Evolutionary conservation across 2,888 invertebrate genomes (phyloP).

Genomic region (Meiosimyza decipiens): DNA sequence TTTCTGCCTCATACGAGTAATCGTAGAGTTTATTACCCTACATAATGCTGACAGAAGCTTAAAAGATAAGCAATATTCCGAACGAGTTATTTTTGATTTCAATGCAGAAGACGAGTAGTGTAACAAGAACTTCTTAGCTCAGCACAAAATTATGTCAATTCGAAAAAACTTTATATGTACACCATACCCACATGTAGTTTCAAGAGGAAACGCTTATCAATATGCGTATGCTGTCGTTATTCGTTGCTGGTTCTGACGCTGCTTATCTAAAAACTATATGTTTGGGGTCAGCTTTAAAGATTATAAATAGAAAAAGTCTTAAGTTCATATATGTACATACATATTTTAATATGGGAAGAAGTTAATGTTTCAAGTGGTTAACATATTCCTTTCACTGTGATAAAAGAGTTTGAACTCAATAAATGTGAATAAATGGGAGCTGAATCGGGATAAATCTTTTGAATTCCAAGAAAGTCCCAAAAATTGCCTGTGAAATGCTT

Average conservation of each 20-base stretch:
- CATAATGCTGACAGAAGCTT: not conserved
- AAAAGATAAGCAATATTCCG: conserved; percentile 18
- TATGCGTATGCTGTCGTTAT: conserved; percentile 17
- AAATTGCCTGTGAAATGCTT: too few relatives aligned
- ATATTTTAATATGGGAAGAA: too few relatives aligned
- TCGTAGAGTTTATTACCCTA: conserved; percentile 19
- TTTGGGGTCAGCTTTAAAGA: conserved; percentile 11
- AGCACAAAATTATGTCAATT: conserved; percentile 22
- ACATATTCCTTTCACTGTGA: too few relatives aligned
- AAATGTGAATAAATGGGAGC: too few relatives aligned
- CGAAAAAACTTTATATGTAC: not conserved
- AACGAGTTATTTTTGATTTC: not conserved
- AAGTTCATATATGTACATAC: not conserved
- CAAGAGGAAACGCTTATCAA: conserved; percentile 33
- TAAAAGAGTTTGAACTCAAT: too few relatives aligned
- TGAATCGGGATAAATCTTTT: too few relatives aligned
- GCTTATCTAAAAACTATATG: conserved; percentile 26
- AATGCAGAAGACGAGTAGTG: not conserved
- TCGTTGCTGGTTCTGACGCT: not conserved
- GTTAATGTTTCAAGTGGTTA: too few relatives aligned
- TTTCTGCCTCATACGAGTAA: not conserved
- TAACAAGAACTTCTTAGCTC: conserved; percentile 10
- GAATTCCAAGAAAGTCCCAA: too few relatives aligned
- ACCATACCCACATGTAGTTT: too few relatives aligned
- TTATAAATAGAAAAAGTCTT: not conserved